Evolutionary conservation across 2,797 vertebrate species (phyloP), one percentile per base, ranked within the genome.

Genomic region (Pipistrellus kuhlii): DNA sequence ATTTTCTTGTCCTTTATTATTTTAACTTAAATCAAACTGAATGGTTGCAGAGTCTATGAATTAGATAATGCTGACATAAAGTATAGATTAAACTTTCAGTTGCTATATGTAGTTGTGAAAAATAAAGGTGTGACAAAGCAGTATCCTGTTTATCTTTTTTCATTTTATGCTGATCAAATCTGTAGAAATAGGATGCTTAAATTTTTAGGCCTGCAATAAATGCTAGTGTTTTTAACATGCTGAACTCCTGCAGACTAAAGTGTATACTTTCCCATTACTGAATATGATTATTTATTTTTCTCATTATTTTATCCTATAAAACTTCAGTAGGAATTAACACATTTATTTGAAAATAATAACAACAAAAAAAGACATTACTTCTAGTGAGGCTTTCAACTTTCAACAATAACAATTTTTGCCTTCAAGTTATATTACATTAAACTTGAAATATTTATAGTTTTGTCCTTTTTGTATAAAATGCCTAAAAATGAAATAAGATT

Each of bases 251-350:
- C 1, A 75, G 35, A 68, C 9, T 72, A 57, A 72, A 30, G 11
- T 62, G 10, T 21, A 27, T 20, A 53, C 62, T 41, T 77, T 83
- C 71, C 64, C 35, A 62, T 59, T 86, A 53, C 17, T 91, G 57
- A 62, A 71, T 66, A 80, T 20, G 23, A 2, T 38, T 66, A 35
- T 44, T 84, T 94, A 85, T 57, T 84, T 91, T 81, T 94, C 9
- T 77, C 78, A 86, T 64, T 64, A 57, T 75, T 86, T 91, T 9
- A 76, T 71, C 21, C 53, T 76, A 6, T 41, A 81, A 30, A 55
- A 38, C 8, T 57, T 3, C 35, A 72, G 62, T 84, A 77, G 14
- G 82, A 78, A 89, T 53, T 46, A 55, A 69, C 3, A 35, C 27
- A 59, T 80, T 21, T 66, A 18, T 53, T 71, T 75, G 35, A 6